These are phyloP conservation scores for Lytechinus pictus DNA, from an alignment of 35 echinoderm and acorn worm species.

Conservation along the genomic window DNA sequence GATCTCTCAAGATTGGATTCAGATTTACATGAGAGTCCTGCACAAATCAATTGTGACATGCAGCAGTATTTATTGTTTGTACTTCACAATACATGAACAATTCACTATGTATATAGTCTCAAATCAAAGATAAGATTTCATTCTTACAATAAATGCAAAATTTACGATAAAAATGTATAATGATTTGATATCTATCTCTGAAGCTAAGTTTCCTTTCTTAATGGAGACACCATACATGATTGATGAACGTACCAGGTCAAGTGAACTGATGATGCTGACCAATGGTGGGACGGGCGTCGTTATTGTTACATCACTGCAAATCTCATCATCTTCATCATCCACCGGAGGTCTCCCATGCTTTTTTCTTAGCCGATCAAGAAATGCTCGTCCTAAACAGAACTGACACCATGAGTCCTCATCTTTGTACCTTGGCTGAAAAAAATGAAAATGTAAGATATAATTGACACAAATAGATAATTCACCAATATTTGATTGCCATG, in stretches of 20 bases:
- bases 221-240: not conserved
- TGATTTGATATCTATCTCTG: too few species aligned
- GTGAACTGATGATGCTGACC: slow-evolving; percentile 69
- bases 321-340: slow-evolving; percentile 50
- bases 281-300: slow-evolving; percentile 71
- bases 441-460: not conserved
- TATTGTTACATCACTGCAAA: not conserved
- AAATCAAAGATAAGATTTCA: too few species aligned
- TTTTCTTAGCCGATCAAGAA: slow-evolving; percentile 52
- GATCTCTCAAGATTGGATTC: too few species aligned
- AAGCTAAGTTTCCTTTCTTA: too few species aligned
- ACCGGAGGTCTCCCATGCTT: not conserved
- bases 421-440: slow-evolving; percentile 70
- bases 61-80: too few species aligned
- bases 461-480: not conserved
- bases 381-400: slow-evolving; percentile 78
- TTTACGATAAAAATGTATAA: too few species aligned
- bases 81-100: too few species aligned
- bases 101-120: too few species aligned
- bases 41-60: too few species aligned
- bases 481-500: not conserved
- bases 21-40: too few species aligned
- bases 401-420: slow-evolving; percentile 83
- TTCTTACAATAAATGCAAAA: too few species aligned
- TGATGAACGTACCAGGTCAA: slow-evolving; percentile 78